Base-by-base conservation (phyloP, 1,140 invertebrate species). In the Eurosta solidaginis region DNA sequence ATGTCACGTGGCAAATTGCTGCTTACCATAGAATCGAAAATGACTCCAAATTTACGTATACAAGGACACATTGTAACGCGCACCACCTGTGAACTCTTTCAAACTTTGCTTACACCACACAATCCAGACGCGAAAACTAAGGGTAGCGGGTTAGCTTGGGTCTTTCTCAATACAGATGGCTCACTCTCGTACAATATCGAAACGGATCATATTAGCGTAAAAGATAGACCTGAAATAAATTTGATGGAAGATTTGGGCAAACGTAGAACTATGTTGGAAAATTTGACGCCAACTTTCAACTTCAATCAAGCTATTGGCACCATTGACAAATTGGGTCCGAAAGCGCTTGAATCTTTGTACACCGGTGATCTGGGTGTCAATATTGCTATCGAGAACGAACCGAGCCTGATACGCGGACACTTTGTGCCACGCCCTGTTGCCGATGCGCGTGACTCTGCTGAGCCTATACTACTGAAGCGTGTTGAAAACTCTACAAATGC, bases 11-110 rank as follows among this genome's bases (percentile, higher is more conserved):
- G 94, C 6, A 91, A 93, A 42, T 85, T 96, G 0, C 83, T 91
- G 2, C 87, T 96, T 1, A 91, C 90, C 0, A 88, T 96, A 1
- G 91, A 92, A 82, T 93, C 92, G 0, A 90, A 91, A 45, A 91
- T 90, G 9, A 90, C 92, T 75, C 90, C 91, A 0, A 89, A 92
- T 9, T 82, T 94, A 12, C 89, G 90, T 68, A 88, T 95, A 9
- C 89, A 89, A 17, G 94, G 94, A 0, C 87, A 88, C 14, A 91
- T 95, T 5, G 89, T 92, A 6, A 92, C 94, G 10, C 91, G 92
- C 76, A 91, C 92, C 1, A 92, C 92, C 7, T 96, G 95, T 83
- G 95, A 96, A 85, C 90, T 96, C 50, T 96, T 94, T 84, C 94
- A 95, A 80, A 90, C 93, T 0, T 86, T 92, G 0, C 83, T 95